Evolutionary conservation across 2,113 vertebrate species (phyloP).

Genomic region (Alectura lathami): DNA sequence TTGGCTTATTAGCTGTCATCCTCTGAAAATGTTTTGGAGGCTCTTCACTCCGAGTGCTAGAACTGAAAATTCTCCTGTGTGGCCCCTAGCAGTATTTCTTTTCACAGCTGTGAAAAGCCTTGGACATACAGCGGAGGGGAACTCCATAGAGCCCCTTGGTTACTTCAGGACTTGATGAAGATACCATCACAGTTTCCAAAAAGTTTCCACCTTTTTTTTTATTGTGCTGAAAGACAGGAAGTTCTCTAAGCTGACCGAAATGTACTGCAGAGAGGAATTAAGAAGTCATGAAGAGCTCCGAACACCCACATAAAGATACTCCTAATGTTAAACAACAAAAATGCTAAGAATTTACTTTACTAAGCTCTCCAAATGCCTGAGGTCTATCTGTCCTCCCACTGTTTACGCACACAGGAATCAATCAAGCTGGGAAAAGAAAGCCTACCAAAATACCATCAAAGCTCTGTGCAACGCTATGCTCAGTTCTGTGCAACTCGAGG

Average conservation of each 20-base stretch:
- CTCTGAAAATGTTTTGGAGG: conserved; percentile 18
- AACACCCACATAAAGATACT: neutral
- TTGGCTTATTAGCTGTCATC: conserved; percentile 25
- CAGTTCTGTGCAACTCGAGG: fast-evolving
- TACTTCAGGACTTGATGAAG: neutral
- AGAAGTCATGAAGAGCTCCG: neutral
- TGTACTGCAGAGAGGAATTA: neutral
- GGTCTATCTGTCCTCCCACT: neutral
- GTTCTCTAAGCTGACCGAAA: neutral
- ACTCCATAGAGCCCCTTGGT: fast-evolving
- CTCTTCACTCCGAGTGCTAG: neutral
- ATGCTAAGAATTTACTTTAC: neutral
- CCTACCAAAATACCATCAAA: neutral
- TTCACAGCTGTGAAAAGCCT: neutral
- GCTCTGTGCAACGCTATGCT: neutral
- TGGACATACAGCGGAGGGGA: neutral
- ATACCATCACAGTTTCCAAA: neutral
- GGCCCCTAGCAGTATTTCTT: neutral
- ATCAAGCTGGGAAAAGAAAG: neutral
- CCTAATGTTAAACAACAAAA: neutral
- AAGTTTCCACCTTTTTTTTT: neutral
- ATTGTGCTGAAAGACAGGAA: neutral
- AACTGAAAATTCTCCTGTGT: neutral
- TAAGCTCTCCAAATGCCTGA: neutral
- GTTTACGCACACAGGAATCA: neutral